Percentiles rank a stretch among this genome's conserved stretches.
Conservation (phyloP, 2,113 vertebrate species). For the Astur gentilis region DNA sequence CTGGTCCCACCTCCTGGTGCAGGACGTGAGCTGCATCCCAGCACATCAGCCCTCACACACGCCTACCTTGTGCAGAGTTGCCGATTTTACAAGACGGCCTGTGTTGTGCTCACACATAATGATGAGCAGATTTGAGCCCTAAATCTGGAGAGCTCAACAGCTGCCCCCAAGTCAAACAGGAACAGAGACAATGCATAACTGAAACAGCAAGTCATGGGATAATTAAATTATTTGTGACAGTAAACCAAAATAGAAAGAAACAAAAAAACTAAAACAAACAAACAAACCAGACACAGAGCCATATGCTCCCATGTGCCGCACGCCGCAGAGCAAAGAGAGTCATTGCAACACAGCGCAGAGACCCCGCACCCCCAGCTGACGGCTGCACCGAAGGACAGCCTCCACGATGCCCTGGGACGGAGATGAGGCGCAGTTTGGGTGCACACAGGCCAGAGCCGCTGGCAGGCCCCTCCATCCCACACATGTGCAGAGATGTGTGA, state of each 20-base stretch:
- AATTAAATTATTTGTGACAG: conserved; percentile 73
- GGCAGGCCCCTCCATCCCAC: neutral
- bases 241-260: conserved; percentile 72
- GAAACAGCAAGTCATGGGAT: conserved; percentile 67
- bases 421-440: fast-evolving
- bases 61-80: neutral
- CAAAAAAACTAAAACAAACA: conserved; percentile 68
- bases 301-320: conserved; percentile 50
- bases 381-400: fast-evolving
- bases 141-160: conserved; percentile 64
- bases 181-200: conserved; percentile 71
- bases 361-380: neutral
- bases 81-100: neutral
- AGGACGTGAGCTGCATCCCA: neutral
- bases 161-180: conserved; percentile 67
- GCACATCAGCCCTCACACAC: neutral
- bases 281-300: conserved; percentile 65
- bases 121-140: conserved; percentile 61
- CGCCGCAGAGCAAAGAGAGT: neutral
- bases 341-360: neutral
- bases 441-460: fast-evolving
- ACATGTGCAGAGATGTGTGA: fast-evolving
- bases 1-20: fast-evolving
- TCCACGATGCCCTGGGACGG: fast-evolving
- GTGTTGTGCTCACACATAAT: conserved; percentile 27